Conservation (phyloP, 2,888 invertebrate species). For the Papilio protenor region DNA sequence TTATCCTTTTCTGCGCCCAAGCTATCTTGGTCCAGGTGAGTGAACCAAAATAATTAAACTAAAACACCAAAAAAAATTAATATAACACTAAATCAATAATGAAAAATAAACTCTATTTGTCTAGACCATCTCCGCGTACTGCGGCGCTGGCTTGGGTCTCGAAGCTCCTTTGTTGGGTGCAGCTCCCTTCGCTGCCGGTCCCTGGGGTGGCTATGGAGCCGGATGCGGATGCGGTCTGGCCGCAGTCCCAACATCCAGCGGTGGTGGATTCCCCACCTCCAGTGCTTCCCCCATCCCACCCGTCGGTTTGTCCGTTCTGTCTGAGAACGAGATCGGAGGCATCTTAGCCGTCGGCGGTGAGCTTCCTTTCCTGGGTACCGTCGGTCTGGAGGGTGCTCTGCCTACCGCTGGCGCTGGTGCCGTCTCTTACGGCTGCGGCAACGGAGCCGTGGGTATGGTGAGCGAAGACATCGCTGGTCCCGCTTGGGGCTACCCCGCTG, state of each 20-base stretch:
- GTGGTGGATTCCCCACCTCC: constrained; percentile 49
- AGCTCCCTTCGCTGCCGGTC: neutral
- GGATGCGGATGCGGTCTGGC: constrained; percentile 40
- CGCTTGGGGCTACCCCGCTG: constrained; percentile 37
- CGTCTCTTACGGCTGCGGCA: constrained; percentile 54
- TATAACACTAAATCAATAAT: too few relatives aligned
- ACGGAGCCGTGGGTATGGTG: constrained; percentile 51
- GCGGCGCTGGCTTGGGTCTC: constrained; percentile 45
- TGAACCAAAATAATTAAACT: neutral
- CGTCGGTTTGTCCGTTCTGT: too few relatives aligned
- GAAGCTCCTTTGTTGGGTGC: constrained; percentile 38
- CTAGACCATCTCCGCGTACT: too few relatives aligned
- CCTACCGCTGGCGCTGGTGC: constrained; percentile 54
- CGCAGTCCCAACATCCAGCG: constrained; percentile 45
- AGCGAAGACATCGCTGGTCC: constrained; percentile 45
- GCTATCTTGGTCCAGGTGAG: constrained; percentile 54
- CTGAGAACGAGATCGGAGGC: constrained; percentile 58
- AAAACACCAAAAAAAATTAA: neutral
- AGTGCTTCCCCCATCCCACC: constrained; percentile 52
- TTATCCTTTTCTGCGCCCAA: constrained; percentile 53
- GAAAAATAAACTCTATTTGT: too few relatives aligned
- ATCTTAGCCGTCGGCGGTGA: constrained; percentile 51
- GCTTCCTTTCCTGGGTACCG: constrained; percentile 54
- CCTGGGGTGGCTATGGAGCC: constrained; percentile 36
- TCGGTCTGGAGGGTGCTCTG: constrained; percentile 50